Base-by-base conservation (phyloP, 2,113 vertebrate species). In the Onychostoma macrolepis region DNA sequence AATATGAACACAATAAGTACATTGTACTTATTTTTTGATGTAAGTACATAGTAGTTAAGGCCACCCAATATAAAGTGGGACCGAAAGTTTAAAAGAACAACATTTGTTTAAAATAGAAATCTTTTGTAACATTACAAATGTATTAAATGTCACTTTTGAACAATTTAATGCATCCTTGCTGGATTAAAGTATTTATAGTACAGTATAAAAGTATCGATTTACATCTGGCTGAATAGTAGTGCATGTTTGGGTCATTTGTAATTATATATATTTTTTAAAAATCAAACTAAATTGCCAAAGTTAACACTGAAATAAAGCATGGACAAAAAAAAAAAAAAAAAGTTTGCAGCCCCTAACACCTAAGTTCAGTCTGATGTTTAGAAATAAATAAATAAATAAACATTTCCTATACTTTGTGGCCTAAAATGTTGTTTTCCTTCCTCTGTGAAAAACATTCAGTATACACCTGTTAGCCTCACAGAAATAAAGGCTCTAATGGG, bases 401-500 rank as follows among this genome's bases (percentile, higher is more conserved):
- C 38, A 61, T 24, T 24, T 38, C 3, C 21, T n/a, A 1, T 3
- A 1, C n/a, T 65, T 67, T 45, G 13, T 67, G 38, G 12, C 43
- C 75, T 77, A 77, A 77, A 74, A 43, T 75, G 38, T 58, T 61
- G 0, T 69, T 69, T 83, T 43, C 3, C 41, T 38, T 80, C 33
- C 33, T 2, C 61, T 3, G 6, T 26, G 36, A 65, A 81, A 61
- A 61, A 61, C 50, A 12, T 41, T 65, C 15, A 38, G 13, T 48
- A 82, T 67, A n/a, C 3, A 63, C 79, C 58, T 61, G 78, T 61
- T 81, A 65, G n/a, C 41, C 43, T 71, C 21, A n/a, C 21, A 50
- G n/a, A n/a, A 9, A 79, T 74, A 75, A 28, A 28, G 19, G 17
- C 28, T 67, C 30, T 50, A 53, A 38, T 71, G 43, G 19, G 28